phyloP scores from a whole-genome alignment of 2,113 vertebrate species.

The Megalops atlanticus region DNA sequence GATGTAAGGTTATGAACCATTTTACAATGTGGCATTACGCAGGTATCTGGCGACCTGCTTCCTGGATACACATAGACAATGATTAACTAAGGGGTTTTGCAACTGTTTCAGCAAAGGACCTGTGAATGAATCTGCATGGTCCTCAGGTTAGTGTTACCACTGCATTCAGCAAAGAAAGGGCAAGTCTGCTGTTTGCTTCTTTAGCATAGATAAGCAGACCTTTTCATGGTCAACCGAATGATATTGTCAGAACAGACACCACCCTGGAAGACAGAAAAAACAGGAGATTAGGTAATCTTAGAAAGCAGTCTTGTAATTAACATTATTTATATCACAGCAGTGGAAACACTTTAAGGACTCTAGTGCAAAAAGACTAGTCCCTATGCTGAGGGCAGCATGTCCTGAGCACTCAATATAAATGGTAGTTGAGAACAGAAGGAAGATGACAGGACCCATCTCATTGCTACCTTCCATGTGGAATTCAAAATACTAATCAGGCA shows the following conservation, averaged over 20 bases:
- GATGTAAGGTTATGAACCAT: constrained; percentile 14
- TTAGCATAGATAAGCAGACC: constrained; percentile 20
- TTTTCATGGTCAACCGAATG: neutral
- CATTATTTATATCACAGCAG: neutral
- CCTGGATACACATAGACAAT: constrained; percentile 15
- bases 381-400: no score
- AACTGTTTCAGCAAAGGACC: neutral
- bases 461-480: no score
- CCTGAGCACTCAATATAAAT: no score
- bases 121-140: neutral
- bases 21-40: constrained; percentile 4
- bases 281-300: neutral
- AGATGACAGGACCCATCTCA: no score
- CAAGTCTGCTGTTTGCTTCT: neutral
- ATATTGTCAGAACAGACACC: neutral
- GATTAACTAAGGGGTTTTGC: constrained; percentile 5
- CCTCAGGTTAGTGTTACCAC: neutral
- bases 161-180: neutral
- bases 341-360: neutral
- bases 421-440: no score
- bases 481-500: no score
- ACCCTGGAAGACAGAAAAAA: neutral
- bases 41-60: constrained; percentile 13
- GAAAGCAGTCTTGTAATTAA: neutral
- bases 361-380: no score